A percentile compares a stretch with the other conserved stretches of the same genome.
Conservation (phyloP, 1,140 invertebrate species). For the Apis dorsata region DNA sequence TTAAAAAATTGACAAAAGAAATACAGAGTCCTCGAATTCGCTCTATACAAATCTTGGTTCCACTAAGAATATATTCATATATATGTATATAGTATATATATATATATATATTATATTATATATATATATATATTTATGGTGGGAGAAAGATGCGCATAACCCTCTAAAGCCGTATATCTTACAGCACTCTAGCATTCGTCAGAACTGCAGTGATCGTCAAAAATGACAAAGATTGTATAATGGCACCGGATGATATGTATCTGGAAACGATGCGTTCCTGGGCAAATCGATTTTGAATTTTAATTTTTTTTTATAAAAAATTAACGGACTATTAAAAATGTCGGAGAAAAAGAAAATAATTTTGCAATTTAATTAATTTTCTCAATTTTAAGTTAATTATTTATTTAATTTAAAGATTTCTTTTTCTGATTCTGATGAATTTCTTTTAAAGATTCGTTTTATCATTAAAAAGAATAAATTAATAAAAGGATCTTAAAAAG, state of each 20-base stretch:
- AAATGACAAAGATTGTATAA: constrained; percentile 60
- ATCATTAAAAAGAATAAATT: too few species aligned
- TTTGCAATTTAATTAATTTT: too few species aligned
- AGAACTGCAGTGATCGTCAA: constrained; percentile 67
- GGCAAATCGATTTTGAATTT: constrained; percentile 17
- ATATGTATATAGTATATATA: constrained; percentile 4
- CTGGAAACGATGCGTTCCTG: constrained; percentile 14
- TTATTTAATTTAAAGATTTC: too few species aligned
- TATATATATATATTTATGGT: constrained; percentile 46
- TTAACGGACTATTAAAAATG: background rate
- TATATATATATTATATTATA: background rate
- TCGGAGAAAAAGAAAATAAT: background rate
- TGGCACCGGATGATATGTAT: constrained; percentile 40
- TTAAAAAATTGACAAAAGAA: constrained; percentile 24
- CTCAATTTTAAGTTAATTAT: too few species aligned
- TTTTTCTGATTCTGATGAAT: too few species aligned
- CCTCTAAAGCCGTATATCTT: constrained; percentile 79
- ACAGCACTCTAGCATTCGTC: constrained; percentile 81
- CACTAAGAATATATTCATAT: constrained; percentile 26
- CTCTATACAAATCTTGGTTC: constrained; percentile 65
- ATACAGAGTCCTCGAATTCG: constrained; percentile 59
- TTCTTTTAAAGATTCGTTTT: too few species aligned
- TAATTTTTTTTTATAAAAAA: background rate
- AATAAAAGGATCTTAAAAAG: too few species aligned
- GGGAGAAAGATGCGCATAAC: constrained; percentile 76